These are phyloP conservation scores for Branchipolynoe longqiensis DNA, from an alignment of 2,888 invertebrate genomes.

Conservation along the genomic window DNA sequence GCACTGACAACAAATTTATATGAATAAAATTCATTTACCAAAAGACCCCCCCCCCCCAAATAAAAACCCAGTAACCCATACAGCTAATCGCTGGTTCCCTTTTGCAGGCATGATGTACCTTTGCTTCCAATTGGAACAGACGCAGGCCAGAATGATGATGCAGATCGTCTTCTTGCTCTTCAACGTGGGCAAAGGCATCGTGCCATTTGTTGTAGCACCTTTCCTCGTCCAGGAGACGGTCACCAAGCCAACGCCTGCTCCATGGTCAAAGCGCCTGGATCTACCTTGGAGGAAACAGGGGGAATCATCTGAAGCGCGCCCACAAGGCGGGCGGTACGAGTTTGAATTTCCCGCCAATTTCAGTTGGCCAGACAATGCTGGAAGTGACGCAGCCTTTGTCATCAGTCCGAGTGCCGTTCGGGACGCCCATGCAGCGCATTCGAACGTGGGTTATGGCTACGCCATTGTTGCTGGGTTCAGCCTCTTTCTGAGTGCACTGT, in stretches of 20 bases:
- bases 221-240: slow-evolving; percentile 5
- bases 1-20: too few species aligned
- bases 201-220: slow-evolving; percentile 46
- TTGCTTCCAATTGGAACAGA: slow-evolving; percentile 34
- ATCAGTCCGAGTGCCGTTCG: background rate
- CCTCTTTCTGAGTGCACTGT: background rate
- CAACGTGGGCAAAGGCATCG: slow-evolving; percentile 49
- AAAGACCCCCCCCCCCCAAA: too few species aligned
- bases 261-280: too few species aligned
- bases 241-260: background rate
- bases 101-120: slow-evolving; percentile 40
- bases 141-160: slow-evolving; percentile 13
- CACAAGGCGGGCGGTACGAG: background rate
- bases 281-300: too few species aligned
- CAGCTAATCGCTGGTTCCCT: too few species aligned
- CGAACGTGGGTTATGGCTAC: slow-evolving; percentile 18
- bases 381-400: too few species aligned
- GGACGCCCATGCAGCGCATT: too few species aligned
- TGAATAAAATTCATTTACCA: too few species aligned
- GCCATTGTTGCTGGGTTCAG: slow-evolving; percentile 30
- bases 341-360: too few species aligned
- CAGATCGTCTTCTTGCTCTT: slow-evolving; percentile 45
- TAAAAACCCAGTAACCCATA: too few species aligned
- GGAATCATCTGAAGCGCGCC: background rate
- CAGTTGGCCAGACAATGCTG: too few species aligned